A percentile compares a stretch with the other conserved stretches of the same genome.
These are phyloP conservation scores for Sialia sialis DNA, from an alignment of 2,113 vertebrate species.

Conservation along the genomic window DNA sequence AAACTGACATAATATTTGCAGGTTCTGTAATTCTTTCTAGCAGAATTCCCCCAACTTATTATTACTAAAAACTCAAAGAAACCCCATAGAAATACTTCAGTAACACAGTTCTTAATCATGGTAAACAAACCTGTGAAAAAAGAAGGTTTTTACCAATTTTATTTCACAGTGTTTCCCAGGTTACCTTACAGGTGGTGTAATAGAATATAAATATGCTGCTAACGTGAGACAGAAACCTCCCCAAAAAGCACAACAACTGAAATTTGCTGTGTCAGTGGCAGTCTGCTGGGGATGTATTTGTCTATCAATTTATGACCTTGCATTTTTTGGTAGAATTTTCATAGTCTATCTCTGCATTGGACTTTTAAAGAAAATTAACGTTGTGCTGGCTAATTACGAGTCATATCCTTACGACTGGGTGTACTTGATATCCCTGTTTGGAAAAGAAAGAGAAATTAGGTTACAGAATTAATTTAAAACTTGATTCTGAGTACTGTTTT, in stretches of 20 bases:
- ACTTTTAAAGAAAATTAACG: not conserved
- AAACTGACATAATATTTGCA: not conserved
- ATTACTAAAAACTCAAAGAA: not conserved
- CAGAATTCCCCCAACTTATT: not conserved
- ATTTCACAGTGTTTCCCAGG: not conserved
- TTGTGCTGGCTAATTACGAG: not conserved
- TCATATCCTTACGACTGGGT: not conserved
- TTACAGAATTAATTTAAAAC: not conserved
- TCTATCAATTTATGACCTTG: not conserved
- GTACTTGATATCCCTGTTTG: not conserved
- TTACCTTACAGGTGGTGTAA: not conserved
- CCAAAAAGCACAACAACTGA: not conserved
- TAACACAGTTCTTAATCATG: not conserved
- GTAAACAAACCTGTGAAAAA: not conserved
- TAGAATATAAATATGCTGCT: not conserved
- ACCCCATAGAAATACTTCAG: not conserved
- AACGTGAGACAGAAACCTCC: not conserved
- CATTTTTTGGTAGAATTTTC: not conserved
- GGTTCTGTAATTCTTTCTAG: not conserved
- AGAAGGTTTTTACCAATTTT: not conserved
- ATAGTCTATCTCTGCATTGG: not conserved
- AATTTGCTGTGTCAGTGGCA: not conserved
- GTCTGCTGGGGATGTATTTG: not conserved
- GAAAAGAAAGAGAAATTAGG: not conserved
- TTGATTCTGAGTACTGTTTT: not conserved